A percentile compares a stretch with the other conserved stretches of the same genome.
These are phyloP conservation scores for Morbakka virulenta DNA, from an alignment of 30 jellyfish, hydroid and myxozoan species.

Conservation along the genomic window DNA sequence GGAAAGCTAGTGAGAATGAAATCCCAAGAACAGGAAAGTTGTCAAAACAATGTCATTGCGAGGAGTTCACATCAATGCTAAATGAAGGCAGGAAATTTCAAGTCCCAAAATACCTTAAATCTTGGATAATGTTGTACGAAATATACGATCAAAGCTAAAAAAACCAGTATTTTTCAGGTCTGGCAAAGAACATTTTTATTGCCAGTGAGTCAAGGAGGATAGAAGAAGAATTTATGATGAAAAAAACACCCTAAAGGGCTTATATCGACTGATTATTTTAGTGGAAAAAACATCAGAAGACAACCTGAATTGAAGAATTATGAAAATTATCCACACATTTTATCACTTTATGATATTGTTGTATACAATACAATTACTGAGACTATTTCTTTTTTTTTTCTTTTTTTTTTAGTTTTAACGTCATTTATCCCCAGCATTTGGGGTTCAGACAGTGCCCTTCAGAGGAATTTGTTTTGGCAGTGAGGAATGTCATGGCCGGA, in stretches of 20 bases:
- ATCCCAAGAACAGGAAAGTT: background rate
- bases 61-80: background rate
- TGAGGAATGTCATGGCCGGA: too few species aligned
- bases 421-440: too few species aligned
- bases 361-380: background rate
- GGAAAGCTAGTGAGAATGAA: background rate
- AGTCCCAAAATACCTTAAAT: background rate
- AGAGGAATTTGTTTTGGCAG: too few species aligned
- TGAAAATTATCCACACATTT: slow-evolving; percentile 9
- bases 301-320: slow-evolving; percentile 1
- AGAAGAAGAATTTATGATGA: slow-evolving; percentile 10
- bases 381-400: too few species aligned
- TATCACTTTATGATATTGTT: slow-evolving; percentile 2
- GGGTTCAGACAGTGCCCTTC: too few species aligned
- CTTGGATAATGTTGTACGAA: background rate
- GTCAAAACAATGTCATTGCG: too few species aligned
- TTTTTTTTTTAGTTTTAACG: too few species aligned
- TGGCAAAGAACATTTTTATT: slow-evolving; percentile 6
- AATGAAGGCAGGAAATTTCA: background rate
- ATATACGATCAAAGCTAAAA: background rate
- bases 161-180: background rate
- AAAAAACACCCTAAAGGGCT: background rate
- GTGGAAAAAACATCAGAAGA: background rate
- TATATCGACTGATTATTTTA: slow-evolving; percentile 5
- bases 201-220: slow-evolving; percentile 5